Evolutionary conservation across 2,797 vertebrate genomes (phyloP), one percentile per base, ranked within the genome.

Genomic region (Cephalopachus bancanus): DNA sequence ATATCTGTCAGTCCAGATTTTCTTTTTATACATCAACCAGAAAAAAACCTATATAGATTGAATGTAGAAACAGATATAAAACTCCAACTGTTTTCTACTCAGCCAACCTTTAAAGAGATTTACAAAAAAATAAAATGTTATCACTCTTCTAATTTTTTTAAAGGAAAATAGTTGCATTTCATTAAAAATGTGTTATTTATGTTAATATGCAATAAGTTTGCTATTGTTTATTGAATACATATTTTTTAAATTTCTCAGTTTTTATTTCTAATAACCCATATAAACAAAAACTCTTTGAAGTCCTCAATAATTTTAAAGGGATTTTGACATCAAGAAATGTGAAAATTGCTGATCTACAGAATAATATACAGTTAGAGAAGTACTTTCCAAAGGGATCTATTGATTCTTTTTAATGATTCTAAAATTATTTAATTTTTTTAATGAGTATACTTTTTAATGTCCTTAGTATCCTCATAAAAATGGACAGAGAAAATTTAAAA

Each of bases 371-470:
- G 3, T 59, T 87, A 74, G 62, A 55, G 9, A 72, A 79, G 30
- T 67, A 4, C 33, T 94, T 92, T 96, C 11, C 37, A 44, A 64
- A 53, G 53, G 4, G 37, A 33, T 78, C 53, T 60, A 62, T n/a
- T 93, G 88, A 80, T 91, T 92, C 24, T 95, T 95, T 83, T 91
- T 26, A 91, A 55, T 88, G 76, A 88, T 90, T 88, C 51, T 93
- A 49, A 97, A 96, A 79, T 95, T 92, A 95, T 20, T 96, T 83
- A 53, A 11, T 44, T 92, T 95, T 91, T 84, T 19, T 86, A 96
- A 93, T 69, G 55, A 96, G 93, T 72, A 30, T 84, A 80, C 24
- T 53, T 76, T 74, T 37, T 33, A 84, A 0, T 88, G 86, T 89
- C 15, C 84, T 94, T 69, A 62, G 28, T 89, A 86, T 93, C 44